These are phyloP conservation scores for Itoplectis maculator DNA, from an alignment of 2,888 invertebrate genomes.

Conservation along the genomic window DNA sequence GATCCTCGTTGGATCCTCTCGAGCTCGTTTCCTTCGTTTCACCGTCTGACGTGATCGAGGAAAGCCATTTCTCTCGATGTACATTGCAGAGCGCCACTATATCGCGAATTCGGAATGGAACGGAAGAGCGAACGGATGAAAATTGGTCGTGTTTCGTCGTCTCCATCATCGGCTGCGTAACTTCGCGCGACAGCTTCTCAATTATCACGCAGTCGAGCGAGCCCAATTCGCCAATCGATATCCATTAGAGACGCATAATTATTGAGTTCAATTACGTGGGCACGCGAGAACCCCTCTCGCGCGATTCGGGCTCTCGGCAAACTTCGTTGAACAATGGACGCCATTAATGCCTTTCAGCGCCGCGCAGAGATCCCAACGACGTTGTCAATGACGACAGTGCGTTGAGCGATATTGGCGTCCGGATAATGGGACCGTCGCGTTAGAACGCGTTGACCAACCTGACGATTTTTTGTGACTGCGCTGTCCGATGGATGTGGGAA, in stretches of 20 bases:
- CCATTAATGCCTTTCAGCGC: constrained; percentile 10
- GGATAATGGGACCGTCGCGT: not conserved
- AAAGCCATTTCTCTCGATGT: constrained; percentile 42
- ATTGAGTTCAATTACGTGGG: constrained; percentile 53
- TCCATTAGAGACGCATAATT: constrained; percentile 53
- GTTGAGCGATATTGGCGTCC: constrained; percentile 1
- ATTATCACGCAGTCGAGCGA: constrained; percentile 44
- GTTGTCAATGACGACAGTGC: constrained; percentile 3
- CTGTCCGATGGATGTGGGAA: not conserved
- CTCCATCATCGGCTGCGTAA: not conserved
- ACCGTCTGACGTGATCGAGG: constrained; percentile 37
- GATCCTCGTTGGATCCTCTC: too few species aligned
- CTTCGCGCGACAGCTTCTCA: constrained; percentile 20
- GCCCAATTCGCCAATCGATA: constrained; percentile 44
- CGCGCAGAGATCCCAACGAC: not conserved
- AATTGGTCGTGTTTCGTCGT: constrained; percentile 16
- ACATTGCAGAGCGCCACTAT: constrained; percentile 34
- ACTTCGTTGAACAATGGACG: constrained; percentile 26
- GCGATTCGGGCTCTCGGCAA: constrained; percentile 26
- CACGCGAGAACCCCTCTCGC: not conserved
- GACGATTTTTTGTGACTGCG: not conserved
- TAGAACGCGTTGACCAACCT: not conserved
- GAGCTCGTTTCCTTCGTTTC: not conserved
- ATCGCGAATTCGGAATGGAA: constrained; percentile 40
- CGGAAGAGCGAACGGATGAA: constrained; percentile 49